Evolutionary conservation across 1,140 invertebrate genomes (phyloP), one percentile per base, ranked within the genome.

Genomic region (Sweltsa coloradensis): DNA sequence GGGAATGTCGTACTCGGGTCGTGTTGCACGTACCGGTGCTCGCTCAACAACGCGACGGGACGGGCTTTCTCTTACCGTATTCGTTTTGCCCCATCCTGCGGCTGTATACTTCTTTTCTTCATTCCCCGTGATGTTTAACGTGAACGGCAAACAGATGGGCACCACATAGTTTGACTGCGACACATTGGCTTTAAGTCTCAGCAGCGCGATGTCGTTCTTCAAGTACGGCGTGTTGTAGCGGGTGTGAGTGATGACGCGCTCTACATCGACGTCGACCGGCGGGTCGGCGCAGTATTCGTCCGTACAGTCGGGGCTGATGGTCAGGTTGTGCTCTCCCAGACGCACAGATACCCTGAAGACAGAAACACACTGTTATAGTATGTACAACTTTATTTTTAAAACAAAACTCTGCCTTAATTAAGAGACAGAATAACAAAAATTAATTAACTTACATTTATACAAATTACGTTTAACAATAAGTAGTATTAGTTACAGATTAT

Each of bases 151-250:
- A 46, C 78, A 80, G 46, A 79, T 74, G 3, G 76, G 77, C 39
- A 63, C 57, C 3, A 79, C 66, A 43, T 63, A 74, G 19, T 43
- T 64, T 72, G 53, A 31, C 2, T 19, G 3, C 22, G 14, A 22
- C 22, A 45, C 14, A 14, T 27, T 27, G 16, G 14, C 23, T 21
- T 72, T 57, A 9, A 80, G 53, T 41, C 69, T 57, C 24, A 85
- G 61, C 4, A 85, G 58, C 1, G 76, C 78, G 37, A 85, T 76
- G 55, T 85, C 81, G 53, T 84, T 75, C 46, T 72, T 68, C 49
- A 73, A 75, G 49, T 75, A 68, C 5, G 74, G 68, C 11, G 66
- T 66, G 58, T 79, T 68, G 54, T 76, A 82, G 24, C 62, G 51
- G 1, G 67, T 52, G 56, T 83, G 78, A 11, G 61, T 55, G 18